Base-by-base conservation (phyloP, 2,113 vertebrate species). In the Melanocharis versteri region DNA sequence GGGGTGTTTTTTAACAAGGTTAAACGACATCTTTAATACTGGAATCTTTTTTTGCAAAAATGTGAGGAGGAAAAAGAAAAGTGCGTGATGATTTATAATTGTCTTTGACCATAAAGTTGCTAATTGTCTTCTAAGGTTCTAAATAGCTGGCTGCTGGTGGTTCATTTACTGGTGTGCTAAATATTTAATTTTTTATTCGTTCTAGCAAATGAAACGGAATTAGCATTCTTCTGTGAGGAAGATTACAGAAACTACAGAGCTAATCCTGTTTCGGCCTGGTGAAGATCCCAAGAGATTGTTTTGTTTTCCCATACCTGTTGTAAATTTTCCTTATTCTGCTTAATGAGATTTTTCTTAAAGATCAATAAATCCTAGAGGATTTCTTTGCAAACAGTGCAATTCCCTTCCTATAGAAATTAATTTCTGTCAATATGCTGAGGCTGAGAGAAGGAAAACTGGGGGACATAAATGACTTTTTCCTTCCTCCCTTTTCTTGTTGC, bases 131-230 rank as follows among this genome's bases (percentile, higher is more conserved):
- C 42, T 79, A 35, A 91, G 39, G 42, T 69, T 78, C 47, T 84
- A 54, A 92, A 61, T 61, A 89, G 42, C 27, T 95, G 82, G 6
- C 24, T 86, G 72, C 83, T 89, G 66, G 40, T 84, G 42, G 33
- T 80, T 97, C 56, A 66, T 90, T 95, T 89, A 37, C 69, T 78
- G 78, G 10, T 61, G 48, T 91, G 45, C 88, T 96, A 91, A 96
- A 94, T 97, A 88, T 95, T 95, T 92, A 65, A 60, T 87, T 95
- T 96, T 90, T 90, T 61, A 82, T 95, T 94, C 2, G 2, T 98
- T 97, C 62, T 96, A 99, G 99, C 97, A 64, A 98, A 98, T 94
- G 99, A 99, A 97, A 99, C 99, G 0, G 99, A 99, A 96, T 95
- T 99, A 94, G 99, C 99, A 69, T 99, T 99, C 97, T 99, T 99